These are phyloP conservation scores for Psephotus haematonotus DNA, from an alignment of 2,113 vertebrate genomes.

Conservation along the genomic window DNA sequence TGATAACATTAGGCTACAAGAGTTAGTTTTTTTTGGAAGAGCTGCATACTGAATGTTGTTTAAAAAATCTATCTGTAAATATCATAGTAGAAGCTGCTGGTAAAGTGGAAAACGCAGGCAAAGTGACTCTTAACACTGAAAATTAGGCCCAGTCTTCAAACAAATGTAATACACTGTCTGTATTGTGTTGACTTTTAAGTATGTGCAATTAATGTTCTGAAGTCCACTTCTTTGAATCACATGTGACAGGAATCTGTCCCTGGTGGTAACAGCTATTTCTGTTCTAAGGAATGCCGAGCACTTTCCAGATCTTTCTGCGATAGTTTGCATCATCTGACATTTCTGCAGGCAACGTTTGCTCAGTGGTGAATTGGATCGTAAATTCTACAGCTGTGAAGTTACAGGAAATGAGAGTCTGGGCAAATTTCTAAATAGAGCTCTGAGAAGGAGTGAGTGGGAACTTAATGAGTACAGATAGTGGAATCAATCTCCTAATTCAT, in stretches of 20 bases:
- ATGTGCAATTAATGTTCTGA: not conserved
- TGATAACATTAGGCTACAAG: not conserved
- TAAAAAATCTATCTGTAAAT: not conserved
- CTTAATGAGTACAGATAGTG: not conserved
- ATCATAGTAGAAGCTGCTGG: not conserved
- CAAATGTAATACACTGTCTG: not conserved
- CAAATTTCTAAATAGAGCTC: constrained; percentile 5
- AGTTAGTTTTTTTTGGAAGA: not conserved
- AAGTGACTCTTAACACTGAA: not conserved
- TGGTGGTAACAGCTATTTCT: not conserved
- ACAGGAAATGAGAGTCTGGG: not conserved
- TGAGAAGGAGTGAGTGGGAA: not conserved
- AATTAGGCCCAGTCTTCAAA: not conserved
- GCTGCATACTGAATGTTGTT: not conserved
- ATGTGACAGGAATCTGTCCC: not conserved
- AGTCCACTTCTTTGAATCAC: not conserved
- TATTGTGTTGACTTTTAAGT: not conserved
- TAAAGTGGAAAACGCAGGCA: not conserved
- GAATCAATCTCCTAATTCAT: not conserved
- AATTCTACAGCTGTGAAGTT: constrained; percentile 4
- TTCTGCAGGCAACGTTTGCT: not conserved
- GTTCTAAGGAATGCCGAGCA: not conserved
- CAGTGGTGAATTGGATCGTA: not conserved
- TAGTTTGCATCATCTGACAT: not conserved
- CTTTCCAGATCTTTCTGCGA: constrained; percentile 9